phyloP scores from a whole-genome alignment of 2,797 vertebrate genomes.

The Crossoptilon crossoptilon region DNA sequence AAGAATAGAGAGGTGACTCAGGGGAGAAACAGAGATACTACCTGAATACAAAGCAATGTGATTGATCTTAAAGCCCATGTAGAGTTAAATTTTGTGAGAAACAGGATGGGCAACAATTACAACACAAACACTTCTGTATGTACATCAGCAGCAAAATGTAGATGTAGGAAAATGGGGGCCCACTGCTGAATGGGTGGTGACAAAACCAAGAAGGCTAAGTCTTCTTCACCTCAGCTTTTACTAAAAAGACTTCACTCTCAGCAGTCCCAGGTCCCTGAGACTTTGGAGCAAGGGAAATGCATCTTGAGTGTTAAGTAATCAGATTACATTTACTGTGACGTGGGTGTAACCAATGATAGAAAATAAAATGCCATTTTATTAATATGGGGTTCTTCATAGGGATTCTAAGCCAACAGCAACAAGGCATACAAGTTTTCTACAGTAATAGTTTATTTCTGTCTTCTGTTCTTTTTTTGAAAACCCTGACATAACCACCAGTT shows the following conservation, averaged over 20 bases:
- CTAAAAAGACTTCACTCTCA: not conserved
- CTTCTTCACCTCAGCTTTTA: not conserved
- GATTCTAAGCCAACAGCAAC: not conserved
- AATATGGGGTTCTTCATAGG: not conserved
- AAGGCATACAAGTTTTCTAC: not conserved
- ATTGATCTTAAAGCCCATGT: not conserved
- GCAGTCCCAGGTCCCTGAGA: not conserved
- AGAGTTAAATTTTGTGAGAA: not conserved
- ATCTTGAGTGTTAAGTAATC: not conserved
- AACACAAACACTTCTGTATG: not conserved
- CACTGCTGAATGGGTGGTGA: not conserved
- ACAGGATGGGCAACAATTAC: not conserved
- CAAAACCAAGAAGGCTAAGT: not conserved
- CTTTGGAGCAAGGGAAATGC: not conserved
- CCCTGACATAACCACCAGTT: not conserved
- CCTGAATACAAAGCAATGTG: rapidly evolving
- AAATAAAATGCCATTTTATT: not conserved
- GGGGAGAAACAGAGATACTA: not conserved
- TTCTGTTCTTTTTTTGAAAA: not conserved
- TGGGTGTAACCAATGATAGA: not conserved
- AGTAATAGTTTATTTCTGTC: not conserved
- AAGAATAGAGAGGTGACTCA: not conserved
- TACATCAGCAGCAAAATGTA: not conserved
- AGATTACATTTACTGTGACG: not conserved
- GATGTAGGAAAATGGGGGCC: not conserved